These are phyloP conservation scores for Hepsetus odoe DNA, from an alignment of 2,113 vertebrate genomes.

Conservation along the genomic window DNA sequence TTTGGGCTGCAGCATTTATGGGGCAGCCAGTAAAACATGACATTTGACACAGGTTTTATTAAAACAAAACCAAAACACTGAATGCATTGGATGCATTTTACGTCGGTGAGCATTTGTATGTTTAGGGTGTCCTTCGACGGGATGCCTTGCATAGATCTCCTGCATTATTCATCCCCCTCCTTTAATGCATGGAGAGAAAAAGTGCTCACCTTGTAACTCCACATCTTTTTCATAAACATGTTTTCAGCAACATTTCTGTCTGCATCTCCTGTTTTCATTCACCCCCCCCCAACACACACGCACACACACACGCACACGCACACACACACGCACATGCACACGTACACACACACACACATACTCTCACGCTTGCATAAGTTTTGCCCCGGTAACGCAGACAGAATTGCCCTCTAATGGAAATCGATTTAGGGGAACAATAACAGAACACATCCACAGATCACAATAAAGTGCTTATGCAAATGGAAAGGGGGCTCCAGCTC, in stretches of 20 bases:
- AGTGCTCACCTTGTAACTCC: slow-evolving; percentile 68
- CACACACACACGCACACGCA: slow-evolving; percentile 4
- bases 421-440: slow-evolving; percentile 66
- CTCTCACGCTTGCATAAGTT: not conserved
- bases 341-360: not conserved
- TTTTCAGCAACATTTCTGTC: slow-evolving; percentile 5
- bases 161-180: slow-evolving; percentile 36
- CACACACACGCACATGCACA: not conserved
- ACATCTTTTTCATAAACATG: slow-evolving; percentile 64
- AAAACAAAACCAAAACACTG: not conserved
- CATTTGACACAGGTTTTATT: slow-evolving; percentile 42
- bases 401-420: slow-evolving; percentile 58
- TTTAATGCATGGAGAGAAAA: slow-evolving; percentile 48
- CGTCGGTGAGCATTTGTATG: not conserved
- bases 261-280: not conserved
- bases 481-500: slow-evolving; percentile 38
- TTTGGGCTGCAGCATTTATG: slow-evolving; percentile 5
- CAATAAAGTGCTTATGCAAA: slow-evolving; percentile 49
- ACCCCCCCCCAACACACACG: not conserved
- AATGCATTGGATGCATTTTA: not conserved
- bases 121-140: not conserved
- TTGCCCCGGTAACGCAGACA: slow-evolving; percentile 31
- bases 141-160: not conserved
- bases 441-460: slow-evolving; percentile 41
- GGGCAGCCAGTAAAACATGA: slow-evolving; percentile 43